phyloP scores from a whole-genome alignment of 2,888 invertebrate genomes.

The Exocentrus adspersus region DNA sequence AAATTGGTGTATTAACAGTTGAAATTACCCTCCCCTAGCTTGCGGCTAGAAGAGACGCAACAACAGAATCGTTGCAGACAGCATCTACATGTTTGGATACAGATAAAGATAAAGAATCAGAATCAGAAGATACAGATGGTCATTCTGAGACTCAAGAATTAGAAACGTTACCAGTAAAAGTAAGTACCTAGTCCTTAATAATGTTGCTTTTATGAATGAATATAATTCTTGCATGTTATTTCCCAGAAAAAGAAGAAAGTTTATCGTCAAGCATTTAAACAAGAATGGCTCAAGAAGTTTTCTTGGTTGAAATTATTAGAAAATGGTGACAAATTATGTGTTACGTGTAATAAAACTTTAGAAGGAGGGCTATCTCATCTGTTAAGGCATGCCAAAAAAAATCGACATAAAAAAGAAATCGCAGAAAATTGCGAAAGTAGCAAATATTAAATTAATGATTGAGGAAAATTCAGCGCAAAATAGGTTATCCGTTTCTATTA shows the following conservation, averaged over 20 bases:
- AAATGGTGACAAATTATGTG: background rate
- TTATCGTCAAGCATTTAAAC: background rate
- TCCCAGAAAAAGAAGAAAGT: background rate
- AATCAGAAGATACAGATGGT: too few relatives aligned
- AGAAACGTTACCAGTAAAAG: too few relatives aligned
- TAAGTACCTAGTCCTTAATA: too few relatives aligned
- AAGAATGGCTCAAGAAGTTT: background rate
- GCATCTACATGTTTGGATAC: too few relatives aligned
- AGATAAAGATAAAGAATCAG: too few relatives aligned
- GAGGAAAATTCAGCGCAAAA: background rate
- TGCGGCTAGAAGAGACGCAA: too few relatives aligned
- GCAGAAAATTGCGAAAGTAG: background rate
- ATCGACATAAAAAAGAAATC: background rate
- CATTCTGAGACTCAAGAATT: too few relatives aligned
- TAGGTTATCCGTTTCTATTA: background rate
- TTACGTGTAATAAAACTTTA: background rate
- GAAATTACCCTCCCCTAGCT: too few relatives aligned
- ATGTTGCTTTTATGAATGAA: too few relatives aligned
- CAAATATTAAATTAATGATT: background rate
- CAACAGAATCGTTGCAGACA: too few relatives aligned
- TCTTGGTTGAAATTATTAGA: background rate
- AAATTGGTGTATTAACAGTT: too few relatives aligned
- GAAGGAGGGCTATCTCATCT: background rate
- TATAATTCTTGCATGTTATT: too few relatives aligned
- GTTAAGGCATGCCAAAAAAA: background rate